These are phyloP conservation scores for Podarcis lilfordi DNA, from an alignment of 2,797 vertebrate species.

Conservation along the genomic window DNA sequence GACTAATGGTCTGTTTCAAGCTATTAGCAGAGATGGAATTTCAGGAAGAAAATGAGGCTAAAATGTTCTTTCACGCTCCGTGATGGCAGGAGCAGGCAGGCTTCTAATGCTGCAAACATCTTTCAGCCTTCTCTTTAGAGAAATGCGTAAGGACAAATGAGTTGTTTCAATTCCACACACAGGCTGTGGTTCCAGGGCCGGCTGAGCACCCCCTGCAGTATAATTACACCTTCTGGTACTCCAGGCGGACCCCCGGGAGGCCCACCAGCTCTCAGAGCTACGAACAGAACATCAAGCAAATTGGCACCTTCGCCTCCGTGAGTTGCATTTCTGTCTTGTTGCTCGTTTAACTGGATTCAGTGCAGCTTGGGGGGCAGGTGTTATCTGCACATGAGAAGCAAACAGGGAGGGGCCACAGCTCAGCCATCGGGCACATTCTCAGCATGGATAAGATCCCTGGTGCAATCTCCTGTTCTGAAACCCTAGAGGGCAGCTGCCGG, in stretches of 20 bases:
- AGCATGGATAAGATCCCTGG: background rate
- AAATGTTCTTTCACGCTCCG: slow-evolving; percentile 13
- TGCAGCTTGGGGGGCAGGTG: fast-evolving
- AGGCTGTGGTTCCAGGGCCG: slow-evolving; percentile 84
- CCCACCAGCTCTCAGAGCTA: slow-evolving; percentile 86
- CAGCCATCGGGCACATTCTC: background rate
- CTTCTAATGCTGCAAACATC: slow-evolving; percentile 3
- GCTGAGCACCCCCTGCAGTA: slow-evolving; percentile 85
- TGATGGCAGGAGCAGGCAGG: background rate
- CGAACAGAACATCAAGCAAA: slow-evolving; percentile 87
- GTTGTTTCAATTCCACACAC: slow-evolving; percentile 50
- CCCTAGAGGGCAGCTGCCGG: too few species aligned
- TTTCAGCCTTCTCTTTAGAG: background rate
- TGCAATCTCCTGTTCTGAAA: background rate
- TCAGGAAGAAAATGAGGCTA: slow-evolving; percentile 26
- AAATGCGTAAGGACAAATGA: slow-evolving; percentile 12
- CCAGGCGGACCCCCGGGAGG: slow-evolving; percentile 82
- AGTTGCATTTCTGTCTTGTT: slow-evolving; percentile 61
- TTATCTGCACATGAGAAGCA: background rate
- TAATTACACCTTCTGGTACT: slow-evolving; percentile 88
- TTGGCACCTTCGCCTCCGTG: slow-evolving; percentile 85
- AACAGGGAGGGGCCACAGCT: too few species aligned
- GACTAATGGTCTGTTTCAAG: slow-evolving; percentile 8
- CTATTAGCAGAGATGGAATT: slow-evolving; percentile 23
- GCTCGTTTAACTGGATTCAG: background rate